Conservation (phyloP, 1,140 invertebrate species). For the Drosophila teissieri region DNA sequence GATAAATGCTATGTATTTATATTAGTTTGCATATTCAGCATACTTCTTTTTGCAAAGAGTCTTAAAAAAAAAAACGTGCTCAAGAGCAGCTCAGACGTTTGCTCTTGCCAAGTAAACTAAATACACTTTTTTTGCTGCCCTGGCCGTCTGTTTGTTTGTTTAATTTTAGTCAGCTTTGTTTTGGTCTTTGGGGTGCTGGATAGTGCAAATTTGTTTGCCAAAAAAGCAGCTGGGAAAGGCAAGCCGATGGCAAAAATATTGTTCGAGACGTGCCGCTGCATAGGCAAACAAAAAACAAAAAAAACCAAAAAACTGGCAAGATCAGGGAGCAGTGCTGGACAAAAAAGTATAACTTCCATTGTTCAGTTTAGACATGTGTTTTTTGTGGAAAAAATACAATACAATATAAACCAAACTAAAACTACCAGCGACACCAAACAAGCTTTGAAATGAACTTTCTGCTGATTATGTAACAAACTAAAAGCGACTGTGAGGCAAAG, state of each 20-base stretch:
- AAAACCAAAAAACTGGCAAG: constrained; percentile 30
- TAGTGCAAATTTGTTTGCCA: constrained; percentile 61
- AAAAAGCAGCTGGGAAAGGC: constrained; percentile 47
- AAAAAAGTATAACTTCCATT: constrained; percentile 40
- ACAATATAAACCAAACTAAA: constrained; percentile 1
- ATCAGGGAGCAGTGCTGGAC: constrained; percentile 50
- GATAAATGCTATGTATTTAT: not conserved
- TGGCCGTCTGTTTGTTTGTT: constrained; percentile 38
- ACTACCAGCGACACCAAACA: constrained; percentile 31
- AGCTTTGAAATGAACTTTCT: constrained; percentile 50
- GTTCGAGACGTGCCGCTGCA: constrained; percentile 69
- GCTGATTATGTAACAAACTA: constrained; percentile 60
- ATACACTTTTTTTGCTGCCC: constrained; percentile 15
- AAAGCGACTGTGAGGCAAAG: constrained; percentile 19
- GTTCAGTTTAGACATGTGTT: constrained; percentile 69
- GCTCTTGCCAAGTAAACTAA: constrained; percentile 30
- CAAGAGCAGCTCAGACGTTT: constrained; percentile 41
- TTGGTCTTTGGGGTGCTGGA: constrained; percentile 20
- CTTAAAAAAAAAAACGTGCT: constrained; percentile 23
- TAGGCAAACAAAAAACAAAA: constrained; percentile 44
- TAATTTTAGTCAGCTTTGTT: constrained; percentile 36
- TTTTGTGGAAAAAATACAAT: constrained; percentile 49
- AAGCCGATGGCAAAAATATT: constrained; percentile 53
- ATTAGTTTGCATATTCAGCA: not conserved
- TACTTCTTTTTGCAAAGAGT: not conserved